Evolutionary conservation across 1,140 invertebrate species (phyloP).

Genomic region (Sipha flava): DNA sequence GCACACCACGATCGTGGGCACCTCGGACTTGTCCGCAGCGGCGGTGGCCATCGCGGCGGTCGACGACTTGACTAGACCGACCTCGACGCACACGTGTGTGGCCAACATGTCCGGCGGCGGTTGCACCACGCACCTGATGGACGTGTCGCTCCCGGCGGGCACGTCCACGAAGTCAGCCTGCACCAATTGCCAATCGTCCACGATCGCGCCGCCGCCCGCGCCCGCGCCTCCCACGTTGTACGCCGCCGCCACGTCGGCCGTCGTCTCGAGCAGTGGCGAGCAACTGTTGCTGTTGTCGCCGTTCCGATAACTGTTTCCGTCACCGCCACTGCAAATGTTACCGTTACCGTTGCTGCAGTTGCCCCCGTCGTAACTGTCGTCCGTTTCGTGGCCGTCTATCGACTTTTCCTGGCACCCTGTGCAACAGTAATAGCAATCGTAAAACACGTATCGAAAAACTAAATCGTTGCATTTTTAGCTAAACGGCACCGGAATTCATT

Average conservation of each 20-base stretch:
- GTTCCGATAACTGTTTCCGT: background rate
- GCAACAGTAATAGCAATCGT: background rate
- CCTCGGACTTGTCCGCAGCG: background rate
- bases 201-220: too few relatives aligned
- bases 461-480: background rate
- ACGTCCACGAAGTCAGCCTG: background rate
- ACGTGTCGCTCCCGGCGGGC: background rate
- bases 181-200: background rate
- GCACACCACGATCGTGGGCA: constrained; percentile 40
- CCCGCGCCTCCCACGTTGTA: background rate
- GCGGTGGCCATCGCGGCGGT: constrained; percentile 2
- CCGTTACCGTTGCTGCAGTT: background rate
- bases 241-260: background rate
- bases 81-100: constrained; percentile 40
- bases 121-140: constrained; percentile 9
- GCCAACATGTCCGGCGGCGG: constrained; percentile 38
- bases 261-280: background rate
- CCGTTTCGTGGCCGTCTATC: background rate
- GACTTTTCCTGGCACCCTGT: constrained; percentile 15
- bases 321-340: background rate
- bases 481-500: too few relatives aligned
- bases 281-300: background rate
- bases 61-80: constrained; percentile 36
- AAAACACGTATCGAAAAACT: background rate
- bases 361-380: background rate